Evolutionary conservation across 2,888 invertebrate genomes (phyloP).

Genomic region (Cosmia trapezina): DNA sequence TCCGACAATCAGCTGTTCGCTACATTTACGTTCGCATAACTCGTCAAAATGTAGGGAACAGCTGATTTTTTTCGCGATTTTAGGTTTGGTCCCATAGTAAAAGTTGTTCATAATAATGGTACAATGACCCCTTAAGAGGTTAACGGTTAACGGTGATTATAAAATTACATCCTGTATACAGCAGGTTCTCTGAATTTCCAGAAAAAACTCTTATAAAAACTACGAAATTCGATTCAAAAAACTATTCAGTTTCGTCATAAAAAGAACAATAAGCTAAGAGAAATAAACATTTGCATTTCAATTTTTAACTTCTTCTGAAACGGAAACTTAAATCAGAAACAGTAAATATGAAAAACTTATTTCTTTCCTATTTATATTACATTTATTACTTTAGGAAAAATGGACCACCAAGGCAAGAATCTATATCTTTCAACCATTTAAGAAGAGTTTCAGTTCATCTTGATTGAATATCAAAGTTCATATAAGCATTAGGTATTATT

Average conservation of each 20-base stretch:
- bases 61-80: no score
- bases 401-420: neutral
- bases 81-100: no score
- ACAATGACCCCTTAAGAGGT: no score
- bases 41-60: no score
- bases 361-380: constrained; percentile 6
- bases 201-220: neutral
- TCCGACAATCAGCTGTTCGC: no score
- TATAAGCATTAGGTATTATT: no score
- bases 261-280: constrained; percentile 30
- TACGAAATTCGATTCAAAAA: constrained; percentile 20
- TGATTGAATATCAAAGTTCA: neutral
- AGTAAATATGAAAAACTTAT: constrained; percentile 8
- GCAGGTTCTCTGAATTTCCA: neutral
- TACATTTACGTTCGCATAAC: no score
- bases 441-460: neutral
- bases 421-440: neutral
- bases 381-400: constrained; percentile 13
- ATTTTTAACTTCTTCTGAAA: constrained; percentile 18
- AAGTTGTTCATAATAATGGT: no score
- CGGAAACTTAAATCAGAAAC: constrained; percentile 39
- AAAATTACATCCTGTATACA: no score
- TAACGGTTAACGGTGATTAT: no score
- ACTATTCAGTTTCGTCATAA: constrained; percentile 22
- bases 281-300: constrained; percentile 32